Conservation (phyloP, 1,140 invertebrate species). For the Tetragonula clypearis region DNA sequence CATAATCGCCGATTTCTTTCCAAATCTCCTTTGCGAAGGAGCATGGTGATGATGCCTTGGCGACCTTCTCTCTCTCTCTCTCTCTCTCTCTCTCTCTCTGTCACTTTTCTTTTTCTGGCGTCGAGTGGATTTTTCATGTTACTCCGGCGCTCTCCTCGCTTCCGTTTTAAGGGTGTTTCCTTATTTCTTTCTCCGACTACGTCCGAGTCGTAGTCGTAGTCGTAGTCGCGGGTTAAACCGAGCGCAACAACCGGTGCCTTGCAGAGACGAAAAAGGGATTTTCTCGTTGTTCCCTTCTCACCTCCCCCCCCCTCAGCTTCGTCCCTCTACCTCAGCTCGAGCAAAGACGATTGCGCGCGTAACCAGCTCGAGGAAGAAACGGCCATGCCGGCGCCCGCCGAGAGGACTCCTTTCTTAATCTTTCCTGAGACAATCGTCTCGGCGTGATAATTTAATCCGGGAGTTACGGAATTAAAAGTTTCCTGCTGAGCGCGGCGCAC, state of each 20-base stretch:
- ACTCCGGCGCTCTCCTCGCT: conserved; percentile 12
- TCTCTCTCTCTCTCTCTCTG: not conserved
- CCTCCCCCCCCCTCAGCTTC: not conserved
- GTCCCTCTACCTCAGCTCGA: not conserved
- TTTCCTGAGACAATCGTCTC: conserved; percentile 75
- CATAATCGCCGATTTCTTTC: too few relatives aligned
- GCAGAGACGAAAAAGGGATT: conserved; percentile 67
- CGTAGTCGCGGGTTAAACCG: conserved; percentile 63
- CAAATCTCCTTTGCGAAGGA: not conserved
- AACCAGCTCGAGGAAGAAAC: conserved; percentile 49
- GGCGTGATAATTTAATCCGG: conserved; percentile 79
- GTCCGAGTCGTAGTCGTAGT: conserved; percentile 5
- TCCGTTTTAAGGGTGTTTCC: conserved; percentile 34
- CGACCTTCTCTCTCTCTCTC: not conserved
- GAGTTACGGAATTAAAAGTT: conserved; percentile 80
- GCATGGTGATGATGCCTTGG: not conserved
- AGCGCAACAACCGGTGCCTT: conserved; percentile 66
- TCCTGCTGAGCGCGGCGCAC: conserved; percentile 73
- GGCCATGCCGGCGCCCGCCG: conserved; percentile 46
- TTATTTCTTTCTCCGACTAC: conserved; percentile 51
- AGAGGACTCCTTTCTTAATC: conserved; percentile 74
- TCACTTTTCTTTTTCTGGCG: not conserved
- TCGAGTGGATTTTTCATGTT: conserved; percentile 53
- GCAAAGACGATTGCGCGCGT: conserved; percentile 54
- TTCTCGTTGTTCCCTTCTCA: conserved; percentile 47